Percentiles rank a stretch among this genome's conserved stretches.
Evolutionary conservation across 1,140 invertebrate species (phyloP).

Genomic region (Drosophila nikananu): DNA sequence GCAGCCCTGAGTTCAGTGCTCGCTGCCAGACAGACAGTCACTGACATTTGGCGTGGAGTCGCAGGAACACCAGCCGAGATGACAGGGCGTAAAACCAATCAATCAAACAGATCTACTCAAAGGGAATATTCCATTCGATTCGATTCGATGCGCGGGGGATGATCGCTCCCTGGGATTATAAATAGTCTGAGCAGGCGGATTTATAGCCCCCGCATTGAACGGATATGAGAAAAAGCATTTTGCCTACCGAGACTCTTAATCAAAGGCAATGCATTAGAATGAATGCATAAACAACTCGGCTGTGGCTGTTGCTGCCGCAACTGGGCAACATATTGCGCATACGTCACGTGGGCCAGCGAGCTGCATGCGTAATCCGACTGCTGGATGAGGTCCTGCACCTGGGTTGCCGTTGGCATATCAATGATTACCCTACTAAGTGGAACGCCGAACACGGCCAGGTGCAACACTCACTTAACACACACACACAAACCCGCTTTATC

Average conservation of each 20-base stretch:
- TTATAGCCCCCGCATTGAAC: constrained; percentile 2
- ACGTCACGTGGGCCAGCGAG: constrained; percentile 58
- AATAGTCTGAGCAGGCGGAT: constrained; percentile 15
- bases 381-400: constrained; percentile 5
- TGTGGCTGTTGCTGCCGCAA: not conserved
- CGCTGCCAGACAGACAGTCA: constrained; percentile 20
- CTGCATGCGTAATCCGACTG: constrained; percentile 29
- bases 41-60: constrained; percentile 7
- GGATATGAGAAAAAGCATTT: constrained; percentile 26
- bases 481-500: constrained; percentile 19
- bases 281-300: constrained; percentile 24
- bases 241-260: constrained; percentile 35
- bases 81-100: constrained; percentile 28
- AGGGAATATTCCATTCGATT: constrained; percentile 3
- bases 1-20: constrained; percentile 17
- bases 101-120: constrained; percentile 33
- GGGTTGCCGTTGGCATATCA: constrained; percentile 50
- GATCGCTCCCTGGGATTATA: not conserved
- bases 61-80: constrained; percentile 7
- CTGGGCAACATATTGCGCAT: constrained; percentile 67
- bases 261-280: constrained; percentile 37
- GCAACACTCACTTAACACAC: constrained; percentile 42
- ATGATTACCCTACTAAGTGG: constrained; percentile 59
- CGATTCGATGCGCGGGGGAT: not conserved
- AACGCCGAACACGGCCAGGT: constrained; percentile 36